Evolutionary conservation across 2,888 invertebrate genomes (phyloP).

Genomic region (Dicycla oo): DNA sequence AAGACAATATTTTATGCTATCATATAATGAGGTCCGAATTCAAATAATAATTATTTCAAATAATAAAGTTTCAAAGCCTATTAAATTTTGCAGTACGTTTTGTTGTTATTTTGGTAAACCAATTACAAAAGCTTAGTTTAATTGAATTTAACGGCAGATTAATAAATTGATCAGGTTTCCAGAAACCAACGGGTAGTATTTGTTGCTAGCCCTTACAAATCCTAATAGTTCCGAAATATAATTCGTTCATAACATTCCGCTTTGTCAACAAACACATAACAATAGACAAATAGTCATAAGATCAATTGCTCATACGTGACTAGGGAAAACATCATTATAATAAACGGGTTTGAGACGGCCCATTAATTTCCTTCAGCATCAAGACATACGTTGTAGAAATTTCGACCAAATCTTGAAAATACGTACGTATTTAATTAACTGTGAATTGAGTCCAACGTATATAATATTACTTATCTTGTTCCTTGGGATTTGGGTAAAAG

Average conservation of each 20-base stretch:
- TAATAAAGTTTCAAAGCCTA: neutral
- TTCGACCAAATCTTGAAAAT: conserved; percentile 14
- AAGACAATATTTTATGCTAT: neutral
- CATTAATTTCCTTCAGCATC: conserved; percentile 21
- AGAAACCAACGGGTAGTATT: neutral
- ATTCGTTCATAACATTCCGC: neutral
- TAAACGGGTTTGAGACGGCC: conserved; percentile 18
- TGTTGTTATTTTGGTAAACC: neutral
- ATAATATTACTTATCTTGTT: neutral
- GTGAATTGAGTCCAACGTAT: conserved; percentile 2
- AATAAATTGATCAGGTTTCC: neutral
- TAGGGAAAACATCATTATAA: conserved; percentile 38
- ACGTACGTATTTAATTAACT: conserved; percentile 21
- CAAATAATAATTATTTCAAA: neutral
- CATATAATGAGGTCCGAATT: neutral
- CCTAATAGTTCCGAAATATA: neutral
- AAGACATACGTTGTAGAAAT: conserved; percentile 3
- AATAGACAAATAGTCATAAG: conserved; percentile 33
- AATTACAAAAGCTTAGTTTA: neutral
- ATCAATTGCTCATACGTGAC: conserved; percentile 33
- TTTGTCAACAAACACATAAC: conserved; percentile 36
- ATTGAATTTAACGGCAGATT: neutral
- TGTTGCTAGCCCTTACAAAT: neutral
- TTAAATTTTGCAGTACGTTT: neutral
- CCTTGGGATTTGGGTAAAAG: neutral